Percentiles rank a stretch among this genome's conserved stretches.
phyloP scores from a whole-genome alignment of 2,113 vertebrate genomes.

The Reinhardtius hippoglossoides region DNA sequence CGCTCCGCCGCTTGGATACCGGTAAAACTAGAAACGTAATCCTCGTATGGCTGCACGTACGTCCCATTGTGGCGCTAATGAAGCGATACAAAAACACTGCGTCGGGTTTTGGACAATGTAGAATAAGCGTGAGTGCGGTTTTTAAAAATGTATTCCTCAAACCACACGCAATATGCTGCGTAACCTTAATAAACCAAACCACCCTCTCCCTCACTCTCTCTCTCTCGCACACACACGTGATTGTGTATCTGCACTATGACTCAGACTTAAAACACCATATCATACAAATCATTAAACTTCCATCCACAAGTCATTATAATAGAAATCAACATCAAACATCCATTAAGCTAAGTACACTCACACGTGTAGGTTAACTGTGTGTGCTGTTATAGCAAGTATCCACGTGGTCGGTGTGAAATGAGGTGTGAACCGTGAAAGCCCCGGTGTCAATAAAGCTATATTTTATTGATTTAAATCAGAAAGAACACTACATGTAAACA shows the following conservation, averaged over 20 bases:
- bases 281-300: background rate
- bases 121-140: background rate
- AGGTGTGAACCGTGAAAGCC: constrained; percentile 33
- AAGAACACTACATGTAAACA: background rate
- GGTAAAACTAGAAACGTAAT: constrained; percentile 19
- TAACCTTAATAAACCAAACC: background rate
- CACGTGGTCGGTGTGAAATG: constrained; percentile 61
- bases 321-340: background rate
- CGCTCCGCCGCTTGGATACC: constrained; percentile 51
- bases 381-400: constrained; percentile 4
- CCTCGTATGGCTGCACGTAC: background rate
- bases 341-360: background rate
- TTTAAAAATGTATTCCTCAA: background rate
- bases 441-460: background rate
- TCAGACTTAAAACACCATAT: background rate
- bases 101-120: too few species aligned
- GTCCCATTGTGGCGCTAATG: background rate
- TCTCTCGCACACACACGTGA: background rate
- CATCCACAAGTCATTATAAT: background rate
- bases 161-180: background rate
- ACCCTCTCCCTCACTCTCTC: background rate
- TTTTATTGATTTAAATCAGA: background rate
- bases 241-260: background rate
- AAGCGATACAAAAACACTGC: too few species aligned
- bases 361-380: constrained; percentile 24